A percentile compares a stretch with the other conserved stretches of the same genome.
Conservation (phyloP, 2,113 vertebrate genomes). For the Solea solea region DNA sequence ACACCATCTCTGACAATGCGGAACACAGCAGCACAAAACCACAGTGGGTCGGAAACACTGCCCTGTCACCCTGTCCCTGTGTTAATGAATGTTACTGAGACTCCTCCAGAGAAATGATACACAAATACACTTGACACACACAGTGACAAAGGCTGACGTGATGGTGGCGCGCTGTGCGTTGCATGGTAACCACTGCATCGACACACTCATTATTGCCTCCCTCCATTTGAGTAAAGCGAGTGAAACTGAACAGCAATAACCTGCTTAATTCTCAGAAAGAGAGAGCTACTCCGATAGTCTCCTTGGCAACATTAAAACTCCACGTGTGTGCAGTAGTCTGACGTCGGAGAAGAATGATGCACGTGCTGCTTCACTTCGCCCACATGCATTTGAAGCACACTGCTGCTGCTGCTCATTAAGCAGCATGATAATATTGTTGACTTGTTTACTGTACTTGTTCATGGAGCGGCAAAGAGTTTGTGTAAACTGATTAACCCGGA, state of each 20-base stretch:
- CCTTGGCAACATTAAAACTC: too few relatives aligned
- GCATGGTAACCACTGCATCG: constrained; percentile 21
- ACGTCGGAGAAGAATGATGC: neutral
- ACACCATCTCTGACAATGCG: constrained; percentile 21
- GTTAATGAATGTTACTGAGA: constrained; percentile 51
- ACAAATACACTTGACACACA: constrained; percentile 17
- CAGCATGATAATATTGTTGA: neutral
- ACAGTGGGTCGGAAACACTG: constrained; percentile 15
- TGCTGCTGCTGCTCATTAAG: neutral
- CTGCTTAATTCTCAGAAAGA: neutral
- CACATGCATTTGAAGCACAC: neutral
- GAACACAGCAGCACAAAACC: constrained; percentile 34
- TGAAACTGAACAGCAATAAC: constrained; percentile 4
- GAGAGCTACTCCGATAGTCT: too few relatives aligned
- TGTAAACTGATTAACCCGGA: constrained; percentile 15
- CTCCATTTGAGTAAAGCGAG: constrained; percentile 6
- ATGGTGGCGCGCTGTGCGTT: neutral
- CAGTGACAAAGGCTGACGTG: too few relatives aligned
- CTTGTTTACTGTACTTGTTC: constrained; percentile 16
- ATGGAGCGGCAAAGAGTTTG: neutral
- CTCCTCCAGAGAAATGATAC: constrained; percentile 17
- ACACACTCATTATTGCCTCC: constrained; percentile 14
- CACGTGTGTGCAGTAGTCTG: too few relatives aligned
- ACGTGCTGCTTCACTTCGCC: neutral
- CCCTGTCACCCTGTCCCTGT: constrained; percentile 5